A percentile compares a stretch with the other conserved stretches of the same genome.
phyloP scores from a whole-genome alignment of 2,113 vertebrate species.

The Alligator mississippiensis region DNA sequence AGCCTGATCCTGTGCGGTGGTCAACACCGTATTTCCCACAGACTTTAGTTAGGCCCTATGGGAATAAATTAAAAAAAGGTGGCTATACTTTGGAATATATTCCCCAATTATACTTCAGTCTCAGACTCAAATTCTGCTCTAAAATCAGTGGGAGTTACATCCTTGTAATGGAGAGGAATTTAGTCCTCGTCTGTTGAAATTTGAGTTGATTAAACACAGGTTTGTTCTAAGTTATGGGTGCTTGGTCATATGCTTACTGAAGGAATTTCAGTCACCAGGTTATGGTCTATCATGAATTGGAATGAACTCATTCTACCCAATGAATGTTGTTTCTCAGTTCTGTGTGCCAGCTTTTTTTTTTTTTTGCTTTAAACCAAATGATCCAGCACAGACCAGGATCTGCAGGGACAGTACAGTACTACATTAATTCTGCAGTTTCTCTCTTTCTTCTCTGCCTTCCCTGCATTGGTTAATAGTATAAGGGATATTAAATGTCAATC shows the following conservation, averaged over 20 bases:
- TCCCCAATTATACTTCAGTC: neutral
- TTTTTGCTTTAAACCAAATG: neutral
- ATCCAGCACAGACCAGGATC: neutral
- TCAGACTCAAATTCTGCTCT: neutral
- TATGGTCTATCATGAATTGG: slow-evolving; percentile 2
- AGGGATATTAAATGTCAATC: slow-evolving; percentile 76
- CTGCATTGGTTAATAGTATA: slow-evolving; percentile 64
- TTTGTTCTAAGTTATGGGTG: neutral
- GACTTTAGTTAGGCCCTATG: neutral
- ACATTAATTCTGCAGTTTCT: slow-evolving; percentile 48
- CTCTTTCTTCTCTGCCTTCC: slow-evolving; percentile 14
- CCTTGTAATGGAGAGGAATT: slow-evolving; percentile 6
- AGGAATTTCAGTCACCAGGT: slow-evolving; percentile 39
- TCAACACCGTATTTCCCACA: neutral
- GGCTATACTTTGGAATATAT: neutral
- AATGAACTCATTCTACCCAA: slow-evolving; percentile 45
- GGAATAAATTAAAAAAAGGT: neutral
- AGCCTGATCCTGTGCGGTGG: neutral
- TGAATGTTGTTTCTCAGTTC: neutral
- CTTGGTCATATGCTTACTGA: neutral
- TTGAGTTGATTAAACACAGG: slow-evolving; percentile 23
- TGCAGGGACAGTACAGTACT: slow-evolving; percentile 19
- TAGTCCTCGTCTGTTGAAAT: neutral
- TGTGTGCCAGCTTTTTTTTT: neutral
- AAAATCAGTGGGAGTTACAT: neutral